These are phyloP conservation scores for Geodia barretti DNA, from an alignment of 37 sponge, comb jelly and placozoan genomes.

Conservation along the genomic window DNA sequence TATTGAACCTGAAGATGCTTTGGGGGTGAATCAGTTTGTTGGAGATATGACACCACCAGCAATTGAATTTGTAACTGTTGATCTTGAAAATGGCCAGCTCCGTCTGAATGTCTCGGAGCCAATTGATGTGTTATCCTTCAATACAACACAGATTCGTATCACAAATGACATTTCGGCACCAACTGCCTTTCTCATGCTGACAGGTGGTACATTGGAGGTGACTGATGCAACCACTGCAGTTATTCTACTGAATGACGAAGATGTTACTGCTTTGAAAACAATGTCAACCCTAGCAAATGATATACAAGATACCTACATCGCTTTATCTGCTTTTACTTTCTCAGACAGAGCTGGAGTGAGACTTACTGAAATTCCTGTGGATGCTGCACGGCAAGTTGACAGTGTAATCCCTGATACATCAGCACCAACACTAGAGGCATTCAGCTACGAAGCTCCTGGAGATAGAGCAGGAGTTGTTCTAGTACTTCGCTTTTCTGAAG, in stretches of 20 bases:
- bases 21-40: conserved; percentile 46
- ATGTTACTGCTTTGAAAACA: conserved; percentile 55
- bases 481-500: conserved; percentile 72
- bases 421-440: conserved; percentile 46
- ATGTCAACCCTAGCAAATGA: conserved; percentile 50
- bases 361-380: conserved; percentile 56
- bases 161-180: conserved; percentile 38
- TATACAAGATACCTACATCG: conserved; percentile 53
- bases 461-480: conserved; percentile 77
- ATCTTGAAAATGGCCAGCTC: conserved; percentile 57
- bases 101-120: conserved; percentile 74
- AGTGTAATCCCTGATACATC: conserved; percentile 39
- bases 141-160: conserved; percentile 61
- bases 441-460: conserved; percentile 66
- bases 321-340: conserved; percentile 53
- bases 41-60: conserved; percentile 62
- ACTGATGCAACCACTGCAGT: not conserved
- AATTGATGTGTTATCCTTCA: conserved; percentile 41
- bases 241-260: conserved; percentile 57
- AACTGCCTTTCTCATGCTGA: conserved; percentile 60
- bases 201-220: conserved; percentile 58
- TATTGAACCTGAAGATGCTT: conserved; percentile 41
- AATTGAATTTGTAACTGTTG: conserved; percentile 50
- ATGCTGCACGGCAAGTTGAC: conserved; percentile 40
- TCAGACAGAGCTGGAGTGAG: conserved; percentile 60